phyloP scores from a whole-genome alignment of 2,797 vertebrate species.

The Acropternis orthonyx region DNA sequence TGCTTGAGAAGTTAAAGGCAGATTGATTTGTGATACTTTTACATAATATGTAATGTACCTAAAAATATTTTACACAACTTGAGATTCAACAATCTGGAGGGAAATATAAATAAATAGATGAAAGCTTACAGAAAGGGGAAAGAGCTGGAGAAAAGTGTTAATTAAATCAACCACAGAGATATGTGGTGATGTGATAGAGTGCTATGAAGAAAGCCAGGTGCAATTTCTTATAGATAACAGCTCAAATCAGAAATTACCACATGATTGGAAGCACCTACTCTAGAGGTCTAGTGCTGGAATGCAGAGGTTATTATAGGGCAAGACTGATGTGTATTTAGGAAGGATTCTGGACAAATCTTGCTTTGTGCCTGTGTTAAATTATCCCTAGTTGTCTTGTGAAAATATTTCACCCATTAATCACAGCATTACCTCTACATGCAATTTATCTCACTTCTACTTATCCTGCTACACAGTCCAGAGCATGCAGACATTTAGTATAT shows the following conservation, averaged over 20 bases:
- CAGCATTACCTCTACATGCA: neutral
- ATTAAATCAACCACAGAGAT: slow-evolving; percentile 1
- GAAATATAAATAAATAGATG: slow-evolving; percentile 54
- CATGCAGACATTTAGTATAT: fast-evolving
- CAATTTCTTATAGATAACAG: neutral
- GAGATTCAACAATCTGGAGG: slow-evolving; percentile 44
- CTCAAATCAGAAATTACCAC: neutral
- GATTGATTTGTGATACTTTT: slow-evolving; percentile 68
- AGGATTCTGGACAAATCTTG: neutral
- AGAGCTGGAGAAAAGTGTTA: neutral
- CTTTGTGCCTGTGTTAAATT: neutral
- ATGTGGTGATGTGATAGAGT: neutral
- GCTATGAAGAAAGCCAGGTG: neutral
- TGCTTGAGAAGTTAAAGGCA: slow-evolving; percentile 62
- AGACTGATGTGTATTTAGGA: neutral
- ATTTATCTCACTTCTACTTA: neutral
- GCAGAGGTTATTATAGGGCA: neutral
- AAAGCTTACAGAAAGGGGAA: neutral
- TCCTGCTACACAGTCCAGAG: neutral
- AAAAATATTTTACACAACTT: slow-evolving; percentile 53
- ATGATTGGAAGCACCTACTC: neutral
- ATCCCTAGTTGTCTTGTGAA: neutral
- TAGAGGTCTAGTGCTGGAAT: neutral
- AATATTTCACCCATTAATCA: neutral
- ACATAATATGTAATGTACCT: slow-evolving; percentile 35